Base-by-base conservation (phyloP, 2,888 invertebrate species). In the Matsumyia berberina region DNA sequence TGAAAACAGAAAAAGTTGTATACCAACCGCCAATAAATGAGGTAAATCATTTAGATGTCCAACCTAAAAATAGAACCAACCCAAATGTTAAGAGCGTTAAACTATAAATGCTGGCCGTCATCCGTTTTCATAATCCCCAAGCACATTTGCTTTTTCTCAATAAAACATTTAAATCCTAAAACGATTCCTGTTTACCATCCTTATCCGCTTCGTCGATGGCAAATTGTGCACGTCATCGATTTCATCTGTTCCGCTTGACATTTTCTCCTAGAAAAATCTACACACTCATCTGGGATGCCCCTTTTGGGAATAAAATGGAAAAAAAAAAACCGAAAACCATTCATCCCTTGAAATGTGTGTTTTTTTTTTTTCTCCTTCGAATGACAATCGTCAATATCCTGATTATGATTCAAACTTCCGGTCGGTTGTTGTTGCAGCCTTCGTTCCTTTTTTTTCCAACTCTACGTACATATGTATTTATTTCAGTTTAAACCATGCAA, bases 321-420 rank as follows among this genome's bases (percentile, higher is more conserved):
- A 58, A 24, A 1, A 31, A 69, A 29, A 12, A 57, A 72, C 7
- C 1, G 24, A 46, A 15, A 72, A 64, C 49, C 33, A 62, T 70
- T 70, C 57, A 72, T 53, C 51, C 66, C 39, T 39, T 66, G 11
- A 35, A 73, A 53, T 60, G 66, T 66, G 31, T 51, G n/a, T n/a
- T 53, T 51, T 29, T 29, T 49, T 60, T 49, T 51, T 29, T 53
- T 42, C 31, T 49, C 15, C 8, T 15, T 64, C 17, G 33, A 51
- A 24, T 67, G 67, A 37, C 67, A 78, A 83, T 60, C 60, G 66
- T 82, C 81, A 83, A 83, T 83, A 67, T 67, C 42, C 55, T 62
- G 72, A 73, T 69, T 78, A 78, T 78, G 78, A 69, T 73, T 83
- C 44, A 73, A 78, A 73, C 67, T 69, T 78, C 67, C 58, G 78